A percentile compares a stretch with the other conserved stretches of the same genome.
phyloP scores from a whole-genome alignment of 1,140 invertebrate genomes.

The Gonatopus flavifemur region DNA sequence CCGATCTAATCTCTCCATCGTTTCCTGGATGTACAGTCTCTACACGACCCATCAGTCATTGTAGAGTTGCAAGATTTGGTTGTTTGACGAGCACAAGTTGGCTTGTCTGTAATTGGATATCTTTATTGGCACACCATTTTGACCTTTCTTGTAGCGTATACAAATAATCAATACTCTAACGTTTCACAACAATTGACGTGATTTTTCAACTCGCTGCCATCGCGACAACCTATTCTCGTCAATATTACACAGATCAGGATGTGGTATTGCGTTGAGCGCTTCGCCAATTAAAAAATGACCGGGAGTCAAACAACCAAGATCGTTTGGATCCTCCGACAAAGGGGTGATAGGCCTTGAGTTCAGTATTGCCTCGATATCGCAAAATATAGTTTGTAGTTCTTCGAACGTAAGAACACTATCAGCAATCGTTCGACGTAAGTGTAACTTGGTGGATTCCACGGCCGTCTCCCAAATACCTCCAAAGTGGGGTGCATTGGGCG shows the following conservation, averaged over 20 bases:
- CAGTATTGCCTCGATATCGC: too few species aligned
- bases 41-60: conserved; percentile 11
- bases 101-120: background rate
- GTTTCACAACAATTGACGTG: conserved; percentile 1
- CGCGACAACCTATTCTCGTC: conserved; percentile 13
- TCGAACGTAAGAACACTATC: background rate
- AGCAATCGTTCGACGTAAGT: background rate
- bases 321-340: conserved; percentile 1
- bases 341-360: too few species aligned
- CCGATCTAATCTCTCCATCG: conserved; percentile 1
- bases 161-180: conserved; percentile 16
- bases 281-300: conserved; percentile 8
- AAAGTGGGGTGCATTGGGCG: too few species aligned
- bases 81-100: conserved; percentile 11
- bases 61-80: conserved; percentile 3
- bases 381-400: background rate
- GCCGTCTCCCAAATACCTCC: background rate
- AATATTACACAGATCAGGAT: conserved; percentile 4
- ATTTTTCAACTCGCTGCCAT: conserved; percentile 26
- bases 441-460: background rate
- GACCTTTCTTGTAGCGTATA: conserved; percentile 15
- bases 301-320: conserved; percentile 5
- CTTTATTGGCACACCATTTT: conserved; percentile 17
- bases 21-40: conserved; percentile 10
- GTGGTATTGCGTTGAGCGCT: conserved; percentile 5